These are phyloP conservation scores for Philereme vetulata DNA, from an alignment of 2,888 invertebrate genomes.

Conservation along the genomic window DNA sequence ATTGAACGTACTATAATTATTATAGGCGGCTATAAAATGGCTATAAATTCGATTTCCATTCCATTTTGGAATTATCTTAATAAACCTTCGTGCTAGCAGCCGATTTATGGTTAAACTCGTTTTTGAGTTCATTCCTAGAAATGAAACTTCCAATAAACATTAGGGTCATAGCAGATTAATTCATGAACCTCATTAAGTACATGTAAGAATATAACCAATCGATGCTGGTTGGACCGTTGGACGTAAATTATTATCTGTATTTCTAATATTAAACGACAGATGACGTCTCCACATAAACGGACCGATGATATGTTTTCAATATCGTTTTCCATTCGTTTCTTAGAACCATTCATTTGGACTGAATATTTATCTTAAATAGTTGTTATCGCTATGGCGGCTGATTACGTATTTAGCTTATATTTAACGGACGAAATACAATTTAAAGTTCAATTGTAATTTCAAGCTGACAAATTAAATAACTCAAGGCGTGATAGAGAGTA, in stretches of 20 bases:
- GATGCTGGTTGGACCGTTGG: neutral
- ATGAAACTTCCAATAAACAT: neutral
- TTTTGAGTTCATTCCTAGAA: neutral
- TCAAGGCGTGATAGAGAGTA: neutral
- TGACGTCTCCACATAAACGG: conserved; percentile 5
- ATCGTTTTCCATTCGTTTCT: conserved; percentile 12
- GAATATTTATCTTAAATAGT: neutral
- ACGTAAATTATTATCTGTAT: too few species aligned
- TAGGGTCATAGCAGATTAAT: neutral
- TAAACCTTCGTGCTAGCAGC: conserved; percentile 1
- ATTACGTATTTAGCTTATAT: conserved; percentile 1
- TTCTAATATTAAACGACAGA: too few species aligned
- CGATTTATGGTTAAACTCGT: neutral
- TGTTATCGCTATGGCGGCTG: neutral
- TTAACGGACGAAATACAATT: conserved; percentile 4
- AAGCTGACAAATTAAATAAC: neutral
- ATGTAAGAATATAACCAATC: neutral
- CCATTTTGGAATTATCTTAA: conserved; percentile 5
- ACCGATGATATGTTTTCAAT: conserved; percentile 13
- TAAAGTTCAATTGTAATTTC: neutral
- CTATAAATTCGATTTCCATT: conserved; percentile 30
- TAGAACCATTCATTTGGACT: neutral
- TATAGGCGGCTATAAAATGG: conserved; percentile 32
- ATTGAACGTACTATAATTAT: conserved; percentile 3
- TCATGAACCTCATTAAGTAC: neutral